Evolutionary conservation across 2,888 invertebrate genomes (phyloP).

Genomic region (Drosophila affinis): DNA sequence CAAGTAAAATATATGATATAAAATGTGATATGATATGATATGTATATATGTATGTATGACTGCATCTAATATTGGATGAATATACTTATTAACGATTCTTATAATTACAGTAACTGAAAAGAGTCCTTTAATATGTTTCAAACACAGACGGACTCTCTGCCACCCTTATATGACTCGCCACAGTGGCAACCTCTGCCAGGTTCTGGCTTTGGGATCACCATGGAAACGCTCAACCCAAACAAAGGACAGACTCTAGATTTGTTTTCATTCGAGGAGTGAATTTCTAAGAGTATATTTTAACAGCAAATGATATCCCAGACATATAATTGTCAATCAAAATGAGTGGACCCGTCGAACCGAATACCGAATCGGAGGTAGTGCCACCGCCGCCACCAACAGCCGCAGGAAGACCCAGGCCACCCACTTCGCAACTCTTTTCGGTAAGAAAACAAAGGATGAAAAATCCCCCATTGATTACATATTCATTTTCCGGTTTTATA

Average conservation of each 20-base stretch:
- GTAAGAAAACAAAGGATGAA: constrained; percentile 43
- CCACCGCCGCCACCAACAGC: constrained; percentile 77
- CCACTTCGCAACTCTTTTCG: constrained; percentile 80
- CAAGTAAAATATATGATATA: too few species aligned
- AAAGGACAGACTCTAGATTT: constrained; percentile 7
- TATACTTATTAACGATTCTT: background rate
- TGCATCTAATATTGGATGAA: background rate
- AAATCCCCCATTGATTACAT: background rate
- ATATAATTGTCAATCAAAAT: constrained; percentile 11
- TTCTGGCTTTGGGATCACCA: constrained; percentile 21
- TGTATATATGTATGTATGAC: too few species aligned
- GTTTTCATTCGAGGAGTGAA: too few species aligned
- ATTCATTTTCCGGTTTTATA: constrained; percentile 25
- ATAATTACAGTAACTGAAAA: too few species aligned
- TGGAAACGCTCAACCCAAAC: constrained; percentile 47
- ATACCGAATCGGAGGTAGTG: constrained; percentile 26
- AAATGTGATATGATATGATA: too few species aligned
- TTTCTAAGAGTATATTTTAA: background rate
- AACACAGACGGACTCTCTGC: background rate
- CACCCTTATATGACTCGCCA: background rate
- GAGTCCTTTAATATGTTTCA: background rate
- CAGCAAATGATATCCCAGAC: background rate
- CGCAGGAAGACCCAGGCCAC: constrained; percentile 78
- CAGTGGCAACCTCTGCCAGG: background rate
- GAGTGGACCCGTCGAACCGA: constrained; percentile 31